A percentile compares a stretch with the other conserved stretches of the same genome.
These are phyloP conservation scores for Lontra canadensis DNA, from an alignment of 2,113 vertebrate genomes.

Conservation along the genomic window DNA sequence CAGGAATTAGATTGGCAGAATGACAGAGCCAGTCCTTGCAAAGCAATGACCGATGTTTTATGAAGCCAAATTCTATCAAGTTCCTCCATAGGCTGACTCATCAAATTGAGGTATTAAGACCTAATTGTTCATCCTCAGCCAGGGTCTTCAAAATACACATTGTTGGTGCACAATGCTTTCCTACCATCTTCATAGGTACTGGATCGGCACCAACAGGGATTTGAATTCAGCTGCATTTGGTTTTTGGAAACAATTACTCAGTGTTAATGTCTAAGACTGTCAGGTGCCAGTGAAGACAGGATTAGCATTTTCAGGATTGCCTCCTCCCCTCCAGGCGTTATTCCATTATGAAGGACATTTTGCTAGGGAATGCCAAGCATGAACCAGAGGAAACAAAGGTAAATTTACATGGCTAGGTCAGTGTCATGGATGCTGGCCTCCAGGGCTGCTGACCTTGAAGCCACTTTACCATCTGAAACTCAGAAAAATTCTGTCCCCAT, in stretches of 20 bases:
- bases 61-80: not conserved
- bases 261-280: not conserved
- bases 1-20: not conserved
- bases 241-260: not conserved
- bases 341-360: not conserved
- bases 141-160: slow-evolving; percentile 33
- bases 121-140: slow-evolving; percentile 6
- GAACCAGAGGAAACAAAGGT: not conserved
- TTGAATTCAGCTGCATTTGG: slow-evolving; percentile 5
- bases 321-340: not conserved
- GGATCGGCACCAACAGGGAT: not conserved
- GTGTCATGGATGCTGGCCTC: not conserved
- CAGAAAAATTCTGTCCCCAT: not conserved
- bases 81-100: not conserved
- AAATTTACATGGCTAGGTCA: not conserved
- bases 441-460: not conserved
- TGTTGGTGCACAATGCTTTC: not conserved
- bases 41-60: not conserved
- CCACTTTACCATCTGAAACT: too few relatives aligned
- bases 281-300: not conserved
- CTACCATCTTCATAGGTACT: not conserved
- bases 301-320: not conserved
- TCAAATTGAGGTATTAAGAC: slow-evolving; percentile 10
- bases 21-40: not conserved
- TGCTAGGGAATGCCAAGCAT: not conserved